Conservation (phyloP, 2,113 vertebrate species). For the Apteryx mantelli region DNA sequence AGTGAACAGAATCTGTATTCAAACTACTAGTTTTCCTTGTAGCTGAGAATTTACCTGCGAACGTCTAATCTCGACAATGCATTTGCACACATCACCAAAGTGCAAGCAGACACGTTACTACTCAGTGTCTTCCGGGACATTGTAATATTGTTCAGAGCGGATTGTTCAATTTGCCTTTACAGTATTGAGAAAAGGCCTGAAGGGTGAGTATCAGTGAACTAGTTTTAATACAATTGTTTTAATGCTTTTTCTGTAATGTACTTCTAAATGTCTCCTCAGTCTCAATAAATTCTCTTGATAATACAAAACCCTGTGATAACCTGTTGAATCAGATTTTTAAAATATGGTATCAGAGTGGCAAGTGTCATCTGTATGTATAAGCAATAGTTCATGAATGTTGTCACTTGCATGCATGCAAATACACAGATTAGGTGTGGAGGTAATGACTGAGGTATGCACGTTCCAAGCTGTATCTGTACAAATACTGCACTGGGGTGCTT, state of each 20-base stretch:
- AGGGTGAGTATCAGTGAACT: slow-evolving; percentile 77
- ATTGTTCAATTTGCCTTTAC: slow-evolving; percentile 98
- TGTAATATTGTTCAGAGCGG: slow-evolving; percentile 91
- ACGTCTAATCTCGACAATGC: slow-evolving; percentile 97
- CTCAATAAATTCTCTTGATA: not conserved
- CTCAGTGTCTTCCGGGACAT: slow-evolving; percentile 96
- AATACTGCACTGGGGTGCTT: not conserved
- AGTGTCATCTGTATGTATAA: not conserved
- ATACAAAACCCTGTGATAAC: not conserved
- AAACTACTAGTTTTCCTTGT: not conserved
- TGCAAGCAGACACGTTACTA: slow-evolving; percentile 89
- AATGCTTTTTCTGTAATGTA: not conserved
- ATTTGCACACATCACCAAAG: slow-evolving; percentile 92
- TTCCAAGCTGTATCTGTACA: not conserved
- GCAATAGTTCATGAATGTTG: not conserved
- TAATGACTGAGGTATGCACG: accelerated
- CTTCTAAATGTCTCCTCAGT: not conserved
- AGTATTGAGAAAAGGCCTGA: slow-evolving; percentile 90
- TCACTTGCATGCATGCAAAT: not conserved
- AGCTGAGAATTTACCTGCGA: slow-evolving; percentile 93
- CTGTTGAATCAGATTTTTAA: not conserved
- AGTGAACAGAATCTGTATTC: not conserved
- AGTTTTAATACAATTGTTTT: not conserved
- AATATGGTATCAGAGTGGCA: not conserved
- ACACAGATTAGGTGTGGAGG: accelerated